Conservation (phyloP, 2,113 vertebrate genomes). For the Indri indri region DNA sequence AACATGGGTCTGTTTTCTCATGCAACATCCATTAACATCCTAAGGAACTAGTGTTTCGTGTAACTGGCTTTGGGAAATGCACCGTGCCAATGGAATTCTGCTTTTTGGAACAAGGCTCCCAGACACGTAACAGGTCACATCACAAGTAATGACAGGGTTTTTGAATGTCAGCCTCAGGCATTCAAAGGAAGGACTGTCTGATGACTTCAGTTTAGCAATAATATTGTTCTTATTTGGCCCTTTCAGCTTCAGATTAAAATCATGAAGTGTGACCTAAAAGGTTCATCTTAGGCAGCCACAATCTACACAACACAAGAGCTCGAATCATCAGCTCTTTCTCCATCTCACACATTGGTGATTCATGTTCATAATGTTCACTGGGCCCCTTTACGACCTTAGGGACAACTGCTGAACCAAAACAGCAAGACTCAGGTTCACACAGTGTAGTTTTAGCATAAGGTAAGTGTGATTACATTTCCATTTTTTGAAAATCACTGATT, state of each 20-base stretch:
- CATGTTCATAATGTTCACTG: neutral
- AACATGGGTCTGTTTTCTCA: neutral
- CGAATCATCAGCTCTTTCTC: neutral
- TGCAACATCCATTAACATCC: neutral
- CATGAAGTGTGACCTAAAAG: neutral
- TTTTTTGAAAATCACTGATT: neutral
- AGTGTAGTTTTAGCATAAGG: neutral
- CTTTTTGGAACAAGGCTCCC: neutral
- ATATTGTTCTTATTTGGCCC: neutral
- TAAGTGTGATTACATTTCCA: neutral
- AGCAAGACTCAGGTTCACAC: neutral
- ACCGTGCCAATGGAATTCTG: neutral
- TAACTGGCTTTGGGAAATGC: neutral
- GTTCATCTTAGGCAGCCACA: neutral
- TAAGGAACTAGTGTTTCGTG: neutral
- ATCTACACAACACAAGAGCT: neutral
- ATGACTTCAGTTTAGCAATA: neutral
- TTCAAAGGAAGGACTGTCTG: constrained; percentile 2
- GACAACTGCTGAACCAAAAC: neutral
- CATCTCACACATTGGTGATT: neutral
- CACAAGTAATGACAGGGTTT: neutral
- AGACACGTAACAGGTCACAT: neutral
- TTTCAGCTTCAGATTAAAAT: constrained; percentile 42
- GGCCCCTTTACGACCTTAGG: neutral
- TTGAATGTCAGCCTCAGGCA: constrained; percentile 14